Evolutionary conservation across 2,113 vertebrate genomes (phyloP), one percentile per base, ranked within the genome.

Genomic region (Limnothrissa miodon): DNA sequence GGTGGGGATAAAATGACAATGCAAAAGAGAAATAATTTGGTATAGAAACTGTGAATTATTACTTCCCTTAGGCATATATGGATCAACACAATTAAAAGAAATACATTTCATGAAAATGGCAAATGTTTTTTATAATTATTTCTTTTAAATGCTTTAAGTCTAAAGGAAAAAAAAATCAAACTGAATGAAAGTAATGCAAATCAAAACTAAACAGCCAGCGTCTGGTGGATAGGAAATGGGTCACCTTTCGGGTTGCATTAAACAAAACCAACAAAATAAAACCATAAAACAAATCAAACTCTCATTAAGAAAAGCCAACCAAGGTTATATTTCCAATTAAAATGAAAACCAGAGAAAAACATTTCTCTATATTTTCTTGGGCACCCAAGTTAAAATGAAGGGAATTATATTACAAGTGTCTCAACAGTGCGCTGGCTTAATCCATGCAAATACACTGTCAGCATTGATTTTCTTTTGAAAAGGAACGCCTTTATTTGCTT

Each of bases 361-460:
- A 56, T 66, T 2, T 74, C 33, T 33, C 15, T 1, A 33, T 74
- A 36, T 36, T 74, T 36, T 74, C 29, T 29, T 70, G 25, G 33
- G 29, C 29, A 74, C 11, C 11, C 8, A 13, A 74, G 33, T 74
- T 36, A 74, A 11, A 36, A 74, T 8, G 10, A 17, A 74, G 11
- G n/a, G 36, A 39, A 36, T 33, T 74, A 15, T 33, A 36, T 74
- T 17, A 36, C 33, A 74, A 36, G 66, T 56, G 51, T 19, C 5
- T 56, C 66, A 74, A 33, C 59, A 2, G 59, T 15, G 15, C 33
- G 29, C 66, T 36, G 42, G 84, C 89, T 87, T 92, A 92, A 94
- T 94, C 92, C 91, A 92, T 92, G 91, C 92, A 94, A 94, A 93
- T 90, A 91, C 88, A 90, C 90, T 92, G 92, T 94, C 92, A 92